A percentile compares a stretch with the other conserved stretches of the same genome.
Evolutionary conservation across 2,113 vertebrate species (phyloP).

Genomic region (Rhinolophus sinicus): DNA sequence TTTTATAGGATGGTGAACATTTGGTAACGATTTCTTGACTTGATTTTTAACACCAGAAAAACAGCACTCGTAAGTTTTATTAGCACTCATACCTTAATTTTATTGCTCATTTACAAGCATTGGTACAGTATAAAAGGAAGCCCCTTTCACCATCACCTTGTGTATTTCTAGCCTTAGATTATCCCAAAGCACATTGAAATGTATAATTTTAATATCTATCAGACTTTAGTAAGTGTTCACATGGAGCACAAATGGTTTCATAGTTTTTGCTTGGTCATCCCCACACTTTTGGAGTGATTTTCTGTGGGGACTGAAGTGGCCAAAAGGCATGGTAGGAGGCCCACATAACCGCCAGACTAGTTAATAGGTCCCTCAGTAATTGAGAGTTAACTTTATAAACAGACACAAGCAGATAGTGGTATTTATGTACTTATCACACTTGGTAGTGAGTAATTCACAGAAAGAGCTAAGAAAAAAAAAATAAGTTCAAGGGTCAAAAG

Average conservation of each 20-base stretch:
- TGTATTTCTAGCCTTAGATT: slow-evolving; percentile 20
- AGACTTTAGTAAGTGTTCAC: neutral
- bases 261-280: slow-evolving; percentile 11
- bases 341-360: neutral
- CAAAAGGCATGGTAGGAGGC: slow-evolving; percentile 1
- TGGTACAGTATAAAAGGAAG: slow-evolving; percentile 33
- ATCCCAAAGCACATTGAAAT: slow-evolving; percentile 4
- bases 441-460: slow-evolving; percentile 58
- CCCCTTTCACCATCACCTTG: neutral
- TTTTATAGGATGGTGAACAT: slow-evolving; percentile 51
- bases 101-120: slow-evolving; percentile 13
- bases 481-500: slow-evolving; percentile 41
- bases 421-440: slow-evolving; percentile 24
- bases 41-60: slow-evolving; percentile 52
- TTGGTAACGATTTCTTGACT: slow-evolving; percentile 54
- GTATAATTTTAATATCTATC: neutral
- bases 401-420: slow-evolving; percentile 28
- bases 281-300: neutral
- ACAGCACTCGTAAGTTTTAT: slow-evolving; percentile 50
- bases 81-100: slow-evolving; percentile 26
- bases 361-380: slow-evolving; percentile 27
- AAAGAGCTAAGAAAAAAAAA: slow-evolving; percentile 14
- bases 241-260: neutral
- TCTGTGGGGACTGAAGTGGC: neutral
- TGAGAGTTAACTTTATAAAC: slow-evolving; percentile 41